A percentile compares a stretch with the other conserved stretches of the same genome.
phyloP scores from a whole-genome alignment of 2,888 invertebrate genomes.

The Caenorhabditis plicata region DNA sequence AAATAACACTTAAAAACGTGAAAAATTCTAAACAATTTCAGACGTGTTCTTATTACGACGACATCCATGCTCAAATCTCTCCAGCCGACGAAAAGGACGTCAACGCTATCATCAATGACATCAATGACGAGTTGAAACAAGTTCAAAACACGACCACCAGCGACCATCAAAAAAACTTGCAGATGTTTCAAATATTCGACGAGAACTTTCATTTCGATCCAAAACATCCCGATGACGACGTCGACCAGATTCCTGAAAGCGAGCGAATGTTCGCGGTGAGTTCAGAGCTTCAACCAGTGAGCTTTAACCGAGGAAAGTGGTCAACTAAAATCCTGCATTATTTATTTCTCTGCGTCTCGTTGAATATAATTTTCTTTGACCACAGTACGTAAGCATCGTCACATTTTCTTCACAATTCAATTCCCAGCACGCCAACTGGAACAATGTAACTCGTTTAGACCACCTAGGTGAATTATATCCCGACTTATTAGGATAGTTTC shows the following conservation, averaged over 20 bases:
- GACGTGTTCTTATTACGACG: conserved; percentile 20
- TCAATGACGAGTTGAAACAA: conserved; percentile 13
- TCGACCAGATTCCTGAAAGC: conserved; percentile 1
- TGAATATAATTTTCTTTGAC: too few relatives aligned
- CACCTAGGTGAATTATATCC: too few relatives aligned
- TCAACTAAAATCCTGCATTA: too few relatives aligned
- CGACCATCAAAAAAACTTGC: neutral
- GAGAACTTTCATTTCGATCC: conserved; percentile 11
- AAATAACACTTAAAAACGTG: neutral
- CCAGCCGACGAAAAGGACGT: conserved; percentile 25
- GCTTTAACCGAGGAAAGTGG: too few relatives aligned
- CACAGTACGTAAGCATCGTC: too few relatives aligned
- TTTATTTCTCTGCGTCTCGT: too few relatives aligned
- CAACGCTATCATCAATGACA: conserved; percentile 13
- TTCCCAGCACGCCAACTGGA: too few relatives aligned
- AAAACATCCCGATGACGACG: conserved; percentile 13
- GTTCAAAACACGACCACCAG: neutral
- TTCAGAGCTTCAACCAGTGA: too few relatives aligned
- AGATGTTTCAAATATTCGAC: conserved; percentile 18
- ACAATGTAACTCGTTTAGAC: too few relatives aligned
- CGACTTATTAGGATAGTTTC: too few relatives aligned
- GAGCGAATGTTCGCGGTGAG: conserved; percentile 16
- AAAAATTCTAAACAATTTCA: conserved; percentile 5
- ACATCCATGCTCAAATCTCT: conserved; percentile 22
- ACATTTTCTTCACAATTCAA: too few relatives aligned